phyloP scores from a whole-genome alignment of 2,797 vertebrate species.

The Pelodytes ibericus region DNA sequence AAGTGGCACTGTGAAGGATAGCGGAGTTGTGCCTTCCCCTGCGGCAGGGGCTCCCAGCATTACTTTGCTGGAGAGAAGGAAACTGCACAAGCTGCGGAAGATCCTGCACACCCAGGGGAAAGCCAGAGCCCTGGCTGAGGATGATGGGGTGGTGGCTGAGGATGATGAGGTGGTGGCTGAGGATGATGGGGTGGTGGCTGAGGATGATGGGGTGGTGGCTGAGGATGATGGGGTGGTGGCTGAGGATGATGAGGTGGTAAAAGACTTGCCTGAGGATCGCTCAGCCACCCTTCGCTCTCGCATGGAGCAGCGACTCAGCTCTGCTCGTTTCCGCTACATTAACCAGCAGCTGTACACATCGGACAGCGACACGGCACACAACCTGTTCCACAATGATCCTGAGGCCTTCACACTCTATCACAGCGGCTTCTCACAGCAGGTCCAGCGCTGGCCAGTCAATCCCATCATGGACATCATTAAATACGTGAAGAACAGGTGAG shows the following conservation, averaged over 20 bases:
- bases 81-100: constrained; percentile 24
- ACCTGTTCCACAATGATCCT: constrained; percentile 83
- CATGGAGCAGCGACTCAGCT: constrained; percentile 84
- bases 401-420: constrained; percentile 85
- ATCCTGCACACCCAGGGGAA: neutral
- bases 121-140: neutral
- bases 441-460: constrained; percentile 84
- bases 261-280: neutral
- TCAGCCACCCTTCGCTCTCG: constrained; percentile 72
- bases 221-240: neutral
- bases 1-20: too few species aligned
- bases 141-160: neutral
- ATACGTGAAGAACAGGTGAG: constrained; percentile 79
- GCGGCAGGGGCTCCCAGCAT: neutral
- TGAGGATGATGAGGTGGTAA: too few species aligned
- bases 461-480: constrained; percentile 82
- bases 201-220: too few species aligned
- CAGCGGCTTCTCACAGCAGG: constrained; percentile 84
- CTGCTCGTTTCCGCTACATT: constrained; percentile 88
- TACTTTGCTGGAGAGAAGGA: neutral
- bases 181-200: neutral
- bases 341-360: constrained; percentile 86
- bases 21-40: too few species aligned
- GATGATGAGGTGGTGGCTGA: too few species aligned
- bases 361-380: constrained; percentile 76